Evolutionary conservation across 2,888 invertebrate genomes (phyloP), one percentile per base, ranked within the genome.

Genomic region (Monopis laevigella): DNA sequence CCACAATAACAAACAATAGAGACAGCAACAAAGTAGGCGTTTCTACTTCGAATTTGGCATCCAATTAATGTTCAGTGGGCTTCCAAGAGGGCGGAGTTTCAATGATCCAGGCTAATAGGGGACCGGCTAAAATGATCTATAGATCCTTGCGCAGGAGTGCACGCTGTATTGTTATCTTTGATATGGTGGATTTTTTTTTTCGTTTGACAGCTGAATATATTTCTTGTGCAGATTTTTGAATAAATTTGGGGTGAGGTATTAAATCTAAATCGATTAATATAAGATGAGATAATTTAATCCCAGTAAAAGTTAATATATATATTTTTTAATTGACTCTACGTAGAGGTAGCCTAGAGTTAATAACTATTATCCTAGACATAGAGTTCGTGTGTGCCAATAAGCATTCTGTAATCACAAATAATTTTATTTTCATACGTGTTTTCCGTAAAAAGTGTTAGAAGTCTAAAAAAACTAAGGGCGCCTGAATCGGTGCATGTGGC

Each of bases 41-140:
- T 66, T 51, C 68, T 53, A 58, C 60, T 56, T 68, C 61, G 57
- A 69, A 59, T 66, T 66, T 66, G 54, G 62, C 64, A 62, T 63
- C 80, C 78, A 80, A 80, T 78, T 80, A 74, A 78, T 73, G 80
- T 58, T 77, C 77, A 78, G 70, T 77, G 78, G 72, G 74, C 74
- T 75, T 77, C 62, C 52, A 65, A 54, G 61, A 58, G 58, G 78
- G 78, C 71, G 78, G 73, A 59, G 73, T 68, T 51, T 57, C 26
- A 48, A 50, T 55, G 64, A 65, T 65, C 61, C 69, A 71, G 61
- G 62, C 77, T 77, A 80, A 78, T 77, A 72, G 70, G 69, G 67
- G 71, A 71, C 65, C 66, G 73, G 68, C 55, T 62, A 64, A 74
- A 75, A 80, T 78, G 80, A 80, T 78, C 75, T 75, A 78, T 75